phyloP scores from a whole-genome alignment of 2,797 vertebrate species.

The Crocodylus rhombifer region DNA sequence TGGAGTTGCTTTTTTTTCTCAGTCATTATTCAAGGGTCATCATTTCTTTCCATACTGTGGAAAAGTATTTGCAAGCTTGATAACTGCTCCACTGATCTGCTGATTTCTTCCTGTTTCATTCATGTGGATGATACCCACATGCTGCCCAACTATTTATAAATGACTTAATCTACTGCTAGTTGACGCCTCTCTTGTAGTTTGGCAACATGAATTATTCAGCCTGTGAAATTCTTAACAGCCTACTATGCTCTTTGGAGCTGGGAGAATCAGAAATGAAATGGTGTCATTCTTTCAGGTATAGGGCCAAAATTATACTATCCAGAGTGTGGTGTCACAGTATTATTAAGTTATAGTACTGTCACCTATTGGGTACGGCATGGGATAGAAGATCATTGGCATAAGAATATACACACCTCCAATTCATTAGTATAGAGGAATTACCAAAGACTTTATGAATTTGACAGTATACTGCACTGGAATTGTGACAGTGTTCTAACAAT shows the following conservation, averaged over 20 bases:
- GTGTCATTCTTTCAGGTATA: background rate
- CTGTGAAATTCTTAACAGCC: background rate
- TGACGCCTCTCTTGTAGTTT: background rate
- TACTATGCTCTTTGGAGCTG: background rate
- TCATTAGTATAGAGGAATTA: background rate
- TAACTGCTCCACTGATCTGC: background rate
- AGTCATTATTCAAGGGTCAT: fast-evolving
- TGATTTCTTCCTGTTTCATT: background rate
- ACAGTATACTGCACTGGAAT: background rate
- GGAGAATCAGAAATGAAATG: background rate
- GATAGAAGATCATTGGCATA: background rate
- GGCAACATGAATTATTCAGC: background rate
- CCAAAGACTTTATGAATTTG: background rate
- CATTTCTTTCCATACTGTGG: background rate
- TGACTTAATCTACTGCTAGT: background rate
- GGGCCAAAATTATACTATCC: background rate
- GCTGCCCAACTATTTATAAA: background rate
- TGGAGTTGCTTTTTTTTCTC: background rate
- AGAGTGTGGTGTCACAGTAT: background rate
- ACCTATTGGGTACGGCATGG: background rate
- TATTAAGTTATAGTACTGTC: background rate
- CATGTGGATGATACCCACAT: background rate
- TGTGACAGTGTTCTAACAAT: background rate
- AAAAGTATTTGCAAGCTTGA: background rate
- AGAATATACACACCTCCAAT: background rate